A percentile compares a stretch with the other conserved stretches of the same genome.
phyloP scores from a whole-genome alignment of 2,113 vertebrate species.

The Numida meleagris region DNA sequence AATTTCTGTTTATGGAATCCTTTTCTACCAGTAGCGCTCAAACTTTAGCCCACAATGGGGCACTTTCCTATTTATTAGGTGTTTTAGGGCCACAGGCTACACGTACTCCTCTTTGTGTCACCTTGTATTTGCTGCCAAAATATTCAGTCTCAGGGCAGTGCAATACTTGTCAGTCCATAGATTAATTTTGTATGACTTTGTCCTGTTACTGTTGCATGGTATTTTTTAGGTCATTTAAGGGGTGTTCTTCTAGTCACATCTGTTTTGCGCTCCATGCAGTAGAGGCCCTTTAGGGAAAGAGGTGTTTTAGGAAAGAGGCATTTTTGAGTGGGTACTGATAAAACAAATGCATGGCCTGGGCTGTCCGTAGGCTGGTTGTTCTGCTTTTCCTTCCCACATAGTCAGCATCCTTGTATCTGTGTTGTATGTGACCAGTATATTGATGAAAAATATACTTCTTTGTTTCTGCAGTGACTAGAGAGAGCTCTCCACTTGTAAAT shows the following conservation, averaged over 20 bases:
- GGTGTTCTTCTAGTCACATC: neutral
- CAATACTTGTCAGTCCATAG: neutral
- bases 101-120: neutral
- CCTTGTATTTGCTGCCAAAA: neutral
- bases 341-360: neutral
- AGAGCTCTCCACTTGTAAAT: neutral
- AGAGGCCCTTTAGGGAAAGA: neutral
- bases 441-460: neutral
- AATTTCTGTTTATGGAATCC: neutral
- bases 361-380: neutral
- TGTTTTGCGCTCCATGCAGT: neutral
- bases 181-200: neutral
- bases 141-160: neutral
- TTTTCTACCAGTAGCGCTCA: neutral
- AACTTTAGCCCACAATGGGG: neutral
- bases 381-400: neutral
- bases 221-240: neutral
- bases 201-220: neutral
- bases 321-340: neutral
- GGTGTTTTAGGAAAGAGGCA: neutral
- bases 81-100: neutral
- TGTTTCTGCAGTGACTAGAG: neutral
- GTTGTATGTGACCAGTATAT: neutral
- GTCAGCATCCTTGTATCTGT: neutral
- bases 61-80: neutral